phyloP scores from a whole-genome alignment of 2,797 vertebrate species.

The Amphiprion clarkii region DNA sequence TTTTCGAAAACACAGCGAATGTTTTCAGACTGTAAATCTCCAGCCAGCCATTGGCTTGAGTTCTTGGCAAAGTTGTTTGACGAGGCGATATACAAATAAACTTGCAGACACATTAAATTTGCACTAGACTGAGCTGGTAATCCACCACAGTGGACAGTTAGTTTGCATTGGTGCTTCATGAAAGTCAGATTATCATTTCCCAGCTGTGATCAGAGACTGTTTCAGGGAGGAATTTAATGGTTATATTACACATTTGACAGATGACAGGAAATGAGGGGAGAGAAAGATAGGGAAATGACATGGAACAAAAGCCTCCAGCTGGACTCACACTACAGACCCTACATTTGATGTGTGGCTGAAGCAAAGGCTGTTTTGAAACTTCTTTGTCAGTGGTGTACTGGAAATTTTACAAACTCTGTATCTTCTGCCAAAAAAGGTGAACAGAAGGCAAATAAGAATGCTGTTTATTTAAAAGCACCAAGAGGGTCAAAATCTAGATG shows the following conservation, averaged over 20 bases:
- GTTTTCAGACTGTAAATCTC: background rate
- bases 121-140: background rate
- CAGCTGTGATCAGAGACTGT: background rate
- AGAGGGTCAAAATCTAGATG: background rate
- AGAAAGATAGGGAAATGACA: background rate
- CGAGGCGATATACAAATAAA: background rate
- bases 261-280: conserved; percentile 12
- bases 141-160: background rate
- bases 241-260: conserved; percentile 10
- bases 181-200: conserved; percentile 3
- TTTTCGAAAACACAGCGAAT: background rate
- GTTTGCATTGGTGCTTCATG: background rate
- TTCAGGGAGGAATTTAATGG: background rate
- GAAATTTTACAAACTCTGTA: background rate
- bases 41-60: background rate
- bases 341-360: background rate
- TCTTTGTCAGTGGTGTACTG: background rate
- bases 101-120: background rate
- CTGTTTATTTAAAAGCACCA: conserved; percentile 6
- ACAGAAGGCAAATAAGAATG: background rate
- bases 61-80: background rate
- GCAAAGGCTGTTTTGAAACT: background rate
- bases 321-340: background rate
- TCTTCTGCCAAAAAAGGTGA: background rate
- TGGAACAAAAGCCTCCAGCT: conserved; percentile 1